Evolutionary conservation across 2,888 invertebrate genomes (phyloP), one percentile per base, ranked within the genome.

Genomic region (Liodrosophila aerea): DNA sequence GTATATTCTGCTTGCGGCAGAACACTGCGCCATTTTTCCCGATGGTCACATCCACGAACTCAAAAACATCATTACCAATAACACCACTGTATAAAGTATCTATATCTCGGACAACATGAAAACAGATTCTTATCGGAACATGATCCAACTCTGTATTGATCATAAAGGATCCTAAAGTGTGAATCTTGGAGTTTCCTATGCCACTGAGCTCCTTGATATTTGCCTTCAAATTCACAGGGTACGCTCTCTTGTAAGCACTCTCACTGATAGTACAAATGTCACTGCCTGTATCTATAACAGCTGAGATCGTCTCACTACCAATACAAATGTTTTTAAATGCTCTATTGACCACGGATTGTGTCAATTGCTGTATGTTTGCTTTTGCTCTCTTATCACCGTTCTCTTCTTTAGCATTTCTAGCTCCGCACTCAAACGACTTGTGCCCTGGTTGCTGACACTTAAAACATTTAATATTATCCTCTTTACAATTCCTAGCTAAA

Each of bases 381-480:
- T 36, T 36, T 13, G 9, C 12, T 15, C 4, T 36, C 36, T 36
- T 36, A 5, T 36, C 36, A n/a, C n/a, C n/a, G n/a, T 36, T 36
- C 7, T 13, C 16, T 36, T 15, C 36, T 9, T 36, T 4, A 16
- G n/a, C 13, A 36, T 3, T 3, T 40, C 22, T 40, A 40, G 22
- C 40, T 40, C n/a, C n/a, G n/a, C 40, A 40, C 22, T 40, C 22
- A 40, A 3, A 5, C 22, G 40, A 18, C 22, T 22, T 40, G 22
- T 40, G 40, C 40, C 36, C 40, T 40, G 40, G 40, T n/a, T 22
- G 18, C 9, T 40, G 18, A 36, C 36, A 36, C 13, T 36, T 36
- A 16, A 36, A 36, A 13, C 15, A 36, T 15, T 36, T 36, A 13
- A 13, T 4, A 12, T 1, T 15, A 36, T 13, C 13, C 13, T 15